A percentile compares a stretch with the other conserved stretches of the same genome.
These are phyloP conservation scores for Onychostoma macrolepis DNA, from an alignment of 2,113 vertebrate species.

Conservation along the genomic window DNA sequence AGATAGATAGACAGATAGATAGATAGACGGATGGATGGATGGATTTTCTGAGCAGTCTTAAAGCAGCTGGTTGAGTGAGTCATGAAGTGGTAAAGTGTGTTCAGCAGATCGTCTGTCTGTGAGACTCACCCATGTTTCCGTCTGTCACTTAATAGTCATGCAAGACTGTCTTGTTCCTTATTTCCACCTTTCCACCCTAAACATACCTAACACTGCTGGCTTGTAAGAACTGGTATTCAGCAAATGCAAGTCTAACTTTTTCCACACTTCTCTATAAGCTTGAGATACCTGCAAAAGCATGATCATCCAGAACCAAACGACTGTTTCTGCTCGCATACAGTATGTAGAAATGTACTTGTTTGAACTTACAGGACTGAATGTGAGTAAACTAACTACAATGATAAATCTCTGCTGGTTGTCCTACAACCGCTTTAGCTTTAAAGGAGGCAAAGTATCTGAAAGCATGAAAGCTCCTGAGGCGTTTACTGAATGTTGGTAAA, in stretches of 20 bases:
- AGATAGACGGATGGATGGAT: neutral
- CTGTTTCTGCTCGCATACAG: neutral
- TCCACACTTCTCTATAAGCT: neutral
- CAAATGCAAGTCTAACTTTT: neutral
- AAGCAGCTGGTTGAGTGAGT: neutral
- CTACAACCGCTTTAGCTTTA: neutral
- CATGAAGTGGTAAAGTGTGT: neutral
- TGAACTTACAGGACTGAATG: neutral
- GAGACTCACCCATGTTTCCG: neutral
- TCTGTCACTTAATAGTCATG: neutral
- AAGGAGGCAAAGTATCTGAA: neutral
- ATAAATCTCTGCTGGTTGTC: neutral
- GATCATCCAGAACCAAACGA: neutral
- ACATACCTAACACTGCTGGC: neutral
- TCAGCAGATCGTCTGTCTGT: neutral
- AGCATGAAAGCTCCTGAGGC: neutral
- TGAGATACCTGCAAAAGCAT: neutral
- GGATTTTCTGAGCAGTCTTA: neutral
- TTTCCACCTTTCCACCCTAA: neutral
- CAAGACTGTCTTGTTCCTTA: neutral
- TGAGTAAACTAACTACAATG: neutral
- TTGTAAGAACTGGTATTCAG: neutral
- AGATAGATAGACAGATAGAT: neutral
- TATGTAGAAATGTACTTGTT: neutral
- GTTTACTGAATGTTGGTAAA: conserved; percentile 19